phyloP scores from a whole-genome alignment of 2,113 vertebrate genomes.

The Arvicanthis niloticus region DNA sequence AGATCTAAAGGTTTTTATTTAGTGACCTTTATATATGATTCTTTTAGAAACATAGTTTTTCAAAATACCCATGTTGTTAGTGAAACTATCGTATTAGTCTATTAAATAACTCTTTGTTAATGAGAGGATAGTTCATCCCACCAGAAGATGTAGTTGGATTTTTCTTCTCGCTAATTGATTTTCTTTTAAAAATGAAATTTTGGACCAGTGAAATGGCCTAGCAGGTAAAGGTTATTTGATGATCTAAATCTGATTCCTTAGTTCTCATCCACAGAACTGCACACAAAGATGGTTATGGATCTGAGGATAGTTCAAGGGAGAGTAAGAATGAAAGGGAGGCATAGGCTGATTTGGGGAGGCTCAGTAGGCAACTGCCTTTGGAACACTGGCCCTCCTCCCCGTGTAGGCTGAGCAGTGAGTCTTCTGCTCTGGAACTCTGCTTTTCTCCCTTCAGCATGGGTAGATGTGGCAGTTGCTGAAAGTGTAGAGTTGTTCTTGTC shows the following conservation, averaged over 20 bases:
- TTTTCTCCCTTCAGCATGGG: not conserved
- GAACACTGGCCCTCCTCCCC: not conserved
- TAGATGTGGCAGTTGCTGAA: not conserved
- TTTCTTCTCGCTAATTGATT: conserved; percentile 32
- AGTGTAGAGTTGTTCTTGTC: not conserved
- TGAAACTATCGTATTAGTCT: not conserved
- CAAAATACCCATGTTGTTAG: not conserved
- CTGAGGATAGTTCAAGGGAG: not conserved
- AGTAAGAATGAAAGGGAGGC: not conserved
- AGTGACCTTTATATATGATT: not conserved
- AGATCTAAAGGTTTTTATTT: not conserved
- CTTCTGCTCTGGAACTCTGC: not conserved
- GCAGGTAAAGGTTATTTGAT: not conserved
- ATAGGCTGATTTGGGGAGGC: not conserved
- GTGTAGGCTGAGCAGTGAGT: too few species aligned
- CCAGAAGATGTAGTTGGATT: not conserved
- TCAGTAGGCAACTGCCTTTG: not conserved
- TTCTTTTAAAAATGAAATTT: not conserved
- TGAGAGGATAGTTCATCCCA: not conserved
- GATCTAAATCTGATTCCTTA: too few species aligned
- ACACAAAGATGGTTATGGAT: not conserved
- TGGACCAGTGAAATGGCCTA: not conserved
- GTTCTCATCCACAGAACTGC: not conserved
- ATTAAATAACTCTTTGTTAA: not conserved
- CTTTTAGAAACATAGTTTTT: not conserved